Percentiles rank a stretch among this genome's conserved stretches.
These are phyloP conservation scores for Araneus ventricosus DNA, from an alignment of 1,140 invertebrate genomes.

Conservation along the genomic window DNA sequence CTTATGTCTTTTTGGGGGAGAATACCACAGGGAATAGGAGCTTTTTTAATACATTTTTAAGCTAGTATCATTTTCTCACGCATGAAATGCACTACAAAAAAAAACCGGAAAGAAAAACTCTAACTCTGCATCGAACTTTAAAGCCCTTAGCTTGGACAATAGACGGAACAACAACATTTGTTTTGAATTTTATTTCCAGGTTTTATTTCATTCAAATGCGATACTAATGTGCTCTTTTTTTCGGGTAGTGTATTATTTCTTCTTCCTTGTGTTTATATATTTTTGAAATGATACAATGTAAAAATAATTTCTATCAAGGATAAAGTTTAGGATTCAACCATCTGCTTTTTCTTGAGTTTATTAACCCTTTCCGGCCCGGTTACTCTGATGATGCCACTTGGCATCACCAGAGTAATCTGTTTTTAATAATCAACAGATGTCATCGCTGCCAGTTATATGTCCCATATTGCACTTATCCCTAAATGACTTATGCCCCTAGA, in stretches of 20 bases:
- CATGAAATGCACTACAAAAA: conserved; percentile 12
- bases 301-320: no score
- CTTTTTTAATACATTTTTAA: conserved; percentile 6
- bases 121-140: background rate
- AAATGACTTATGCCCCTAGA: no score
- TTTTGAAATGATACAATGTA: background rate
- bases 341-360: no score
- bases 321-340: no score
- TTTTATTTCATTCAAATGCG: conserved; percentile 20
- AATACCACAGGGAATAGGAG: conserved; percentile 3
- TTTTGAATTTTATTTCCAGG: conserved; percentile 13
- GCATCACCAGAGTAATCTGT: no score
- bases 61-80: conserved; percentile 30
- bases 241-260: background rate
- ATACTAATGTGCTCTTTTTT: conserved; percentile 24
- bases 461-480: no score
- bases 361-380: no score
- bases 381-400: no score
- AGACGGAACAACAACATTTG: background rate
- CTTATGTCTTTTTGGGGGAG: conserved; percentile 59
- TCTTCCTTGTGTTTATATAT: background rate
- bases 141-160: conserved; percentile 8
- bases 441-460: no score
- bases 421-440: no score
- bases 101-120: background rate